Evolutionary conservation across 1,140 invertebrate species (phyloP), one percentile per base, ranked within the genome.

Genomic region (Eubasilissa regina): DNA sequence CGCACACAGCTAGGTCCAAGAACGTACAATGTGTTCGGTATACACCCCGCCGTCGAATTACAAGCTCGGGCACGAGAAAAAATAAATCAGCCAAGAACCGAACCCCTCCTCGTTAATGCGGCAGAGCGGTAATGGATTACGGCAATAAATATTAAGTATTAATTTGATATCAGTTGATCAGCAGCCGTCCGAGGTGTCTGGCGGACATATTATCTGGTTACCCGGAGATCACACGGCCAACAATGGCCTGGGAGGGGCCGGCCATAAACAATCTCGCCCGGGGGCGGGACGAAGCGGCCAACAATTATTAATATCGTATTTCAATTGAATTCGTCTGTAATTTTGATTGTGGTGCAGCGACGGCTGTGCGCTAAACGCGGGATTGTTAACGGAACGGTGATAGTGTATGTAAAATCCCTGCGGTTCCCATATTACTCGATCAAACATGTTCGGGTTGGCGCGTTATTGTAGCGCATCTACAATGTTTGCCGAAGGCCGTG

Each of bases 111-210:
- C 43, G 70, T 74, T 74, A 74, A 74, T 74, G 70, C 70, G 53
- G 70, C 70, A 74, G 35, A n/a, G 15, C 51, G 70, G 70, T 74
- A 74, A 74, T 74, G 70, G 70, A 74, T 74, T 74, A 74, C 17
- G 53, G 6, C 70, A 43, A 74, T 74, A 74, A 74, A 55, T 74
- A 74, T 74, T 6, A 74, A 74, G 70, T 74, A 74, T 74, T 74
- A 74, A 74, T 74, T 74, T 56, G 70, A 35, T 74, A 74, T 74
- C 70, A 55, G 70, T 21, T 13, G 53, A 70, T 70, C 66, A 70
- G 66, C 66, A 70, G 66, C 66, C 66, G 45, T 48, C 66, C 44
- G 66, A 70, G 66, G 66, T 70, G 66, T 70, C 47, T 51, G 66
- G 45, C 66, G 66, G 66, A 70, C 66, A 48, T 48, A 19, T 70